Conservation (phyloP, 2,113 vertebrate species). For the Danio rerio region DNA sequence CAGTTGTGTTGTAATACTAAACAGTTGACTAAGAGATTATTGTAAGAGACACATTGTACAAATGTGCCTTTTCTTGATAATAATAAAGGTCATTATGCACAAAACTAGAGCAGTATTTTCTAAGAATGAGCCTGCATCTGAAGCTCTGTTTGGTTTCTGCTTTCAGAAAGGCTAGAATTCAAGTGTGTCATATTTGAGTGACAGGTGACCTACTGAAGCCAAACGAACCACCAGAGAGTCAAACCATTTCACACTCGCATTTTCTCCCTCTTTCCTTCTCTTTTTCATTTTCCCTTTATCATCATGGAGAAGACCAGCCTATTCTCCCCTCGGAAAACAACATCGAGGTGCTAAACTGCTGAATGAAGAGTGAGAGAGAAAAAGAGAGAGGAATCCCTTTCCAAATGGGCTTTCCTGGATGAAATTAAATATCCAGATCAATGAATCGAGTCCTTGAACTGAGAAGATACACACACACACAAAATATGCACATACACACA, state of each 20-base stretch:
- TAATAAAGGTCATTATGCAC: background rate
- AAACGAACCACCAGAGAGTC: background rate
- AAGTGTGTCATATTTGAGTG: background rate
- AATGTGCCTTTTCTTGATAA: background rate
- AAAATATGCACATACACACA: background rate
- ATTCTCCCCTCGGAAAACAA: conserved; percentile 31
- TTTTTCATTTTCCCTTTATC: conserved; percentile 47
- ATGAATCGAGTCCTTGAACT: conserved; percentile 22
- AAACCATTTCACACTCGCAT: conserved; percentile 15
- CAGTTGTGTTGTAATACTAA: too few species aligned
- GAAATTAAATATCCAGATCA: conserved; percentile 49
- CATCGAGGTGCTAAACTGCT: conserved; percentile 48
- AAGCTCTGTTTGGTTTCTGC: background rate
- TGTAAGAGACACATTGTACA: too few species aligned
- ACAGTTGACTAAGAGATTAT: background rate
- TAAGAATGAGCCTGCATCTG: background rate
- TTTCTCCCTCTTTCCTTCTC: conserved; percentile 24
- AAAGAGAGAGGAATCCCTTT: conserved; percentile 42
- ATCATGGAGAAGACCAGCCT: conserved; percentile 39
- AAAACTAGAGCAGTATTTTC: background rate
- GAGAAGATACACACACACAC: background rate
- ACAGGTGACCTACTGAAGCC: conserved; percentile 7
- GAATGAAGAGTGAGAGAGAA: conserved; percentile 11
- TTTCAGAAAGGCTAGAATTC: background rate
- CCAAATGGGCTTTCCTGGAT: conserved; percentile 44